A percentile compares a stretch with the other conserved stretches of the same genome.
Conservation (phyloP, 2,797 vertebrate species). For the Hirundo rustica region DNA sequence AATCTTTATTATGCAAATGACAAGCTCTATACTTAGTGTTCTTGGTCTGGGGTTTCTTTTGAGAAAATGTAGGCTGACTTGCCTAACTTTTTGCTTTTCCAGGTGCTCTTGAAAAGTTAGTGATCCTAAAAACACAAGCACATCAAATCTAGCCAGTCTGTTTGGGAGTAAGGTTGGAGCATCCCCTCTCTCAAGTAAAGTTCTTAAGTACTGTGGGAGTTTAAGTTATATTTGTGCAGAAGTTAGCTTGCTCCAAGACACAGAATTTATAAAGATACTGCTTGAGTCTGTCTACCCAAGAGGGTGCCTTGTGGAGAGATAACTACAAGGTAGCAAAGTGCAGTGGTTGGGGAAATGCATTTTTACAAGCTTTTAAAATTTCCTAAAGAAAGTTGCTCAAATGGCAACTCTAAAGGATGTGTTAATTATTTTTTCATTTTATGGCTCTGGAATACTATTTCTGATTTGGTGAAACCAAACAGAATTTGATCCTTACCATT, state of each 20-base stretch:
- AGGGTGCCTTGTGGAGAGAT: not conserved
- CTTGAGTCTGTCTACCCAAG: not conserved
- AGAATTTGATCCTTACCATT: not conserved
- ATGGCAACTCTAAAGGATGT: not conserved
- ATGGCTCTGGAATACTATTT: not conserved
- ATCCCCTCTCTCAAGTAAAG: not conserved
- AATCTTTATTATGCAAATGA: constrained; percentile 44
- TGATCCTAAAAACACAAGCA: not conserved
- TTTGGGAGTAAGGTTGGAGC: not conserved
- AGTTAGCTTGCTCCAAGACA: not conserved
- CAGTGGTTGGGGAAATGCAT: not conserved
- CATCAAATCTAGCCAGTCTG: not conserved
- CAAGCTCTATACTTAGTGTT: not conserved
- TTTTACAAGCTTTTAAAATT: not conserved
- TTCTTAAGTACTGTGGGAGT: not conserved
- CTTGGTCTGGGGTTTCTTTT: not conserved
- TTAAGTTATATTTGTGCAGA: not conserved
- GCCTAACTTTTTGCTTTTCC: constrained; percentile 1
- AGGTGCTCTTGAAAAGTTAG: constrained; percentile 23
- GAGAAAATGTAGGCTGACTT: constrained; percentile 4
- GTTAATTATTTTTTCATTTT: not conserved
- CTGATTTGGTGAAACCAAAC: not conserved
- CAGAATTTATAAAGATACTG: not conserved
- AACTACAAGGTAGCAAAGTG: not conserved
- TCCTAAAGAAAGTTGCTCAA: not conserved